These are phyloP conservation scores for Halictus rubicundus DNA, from an alignment of 1,140 invertebrate genomes.

Conservation along the genomic window DNA sequence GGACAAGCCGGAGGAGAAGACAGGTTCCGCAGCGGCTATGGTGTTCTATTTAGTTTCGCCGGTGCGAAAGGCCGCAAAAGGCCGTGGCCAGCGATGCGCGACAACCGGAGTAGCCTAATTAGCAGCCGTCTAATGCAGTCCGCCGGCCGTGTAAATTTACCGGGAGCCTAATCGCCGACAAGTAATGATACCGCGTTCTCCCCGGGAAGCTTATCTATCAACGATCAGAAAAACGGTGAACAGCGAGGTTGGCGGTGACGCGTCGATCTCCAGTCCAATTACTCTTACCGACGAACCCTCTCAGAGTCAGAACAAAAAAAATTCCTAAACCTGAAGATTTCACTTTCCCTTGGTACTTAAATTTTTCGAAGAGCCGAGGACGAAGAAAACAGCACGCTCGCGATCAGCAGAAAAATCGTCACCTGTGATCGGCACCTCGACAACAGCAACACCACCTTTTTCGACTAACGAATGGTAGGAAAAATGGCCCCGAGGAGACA, in stretches of 20 bases:
- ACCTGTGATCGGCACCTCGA: no score
- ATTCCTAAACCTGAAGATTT: no score
- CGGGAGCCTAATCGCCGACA: conserved; percentile 68
- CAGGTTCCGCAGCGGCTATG: not conserved
- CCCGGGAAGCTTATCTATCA: not conserved
- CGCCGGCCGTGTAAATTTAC: conserved; percentile 65
- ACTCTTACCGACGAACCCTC: not conserved
- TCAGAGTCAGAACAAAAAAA: no score
- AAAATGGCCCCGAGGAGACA: conserved; percentile 53
- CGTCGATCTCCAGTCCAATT: not conserved
- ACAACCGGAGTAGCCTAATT: conserved; percentile 74
- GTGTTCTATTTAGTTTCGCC: conserved; percentile 69
- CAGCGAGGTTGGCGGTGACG: not conserved
- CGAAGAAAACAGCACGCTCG: no score
- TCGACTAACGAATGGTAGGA: not conserved
- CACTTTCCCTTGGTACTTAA: no score
- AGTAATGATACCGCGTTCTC: conserved; percentile 52
- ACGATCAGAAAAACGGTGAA: not conserved
- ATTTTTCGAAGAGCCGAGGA: no score
- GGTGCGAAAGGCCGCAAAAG: conserved; percentile 46
- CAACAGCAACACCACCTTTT: not conserved
- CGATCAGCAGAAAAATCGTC: no score
- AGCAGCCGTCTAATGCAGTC: conserved; percentile 71
- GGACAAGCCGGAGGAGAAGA: no score
- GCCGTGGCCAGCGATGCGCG: conserved; percentile 52